A percentile compares a stretch with the other conserved stretches of the same genome.
Conservation (phyloP, 2,888 invertebrate genomes). For the Caenorhabditis panamensis region DNA sequence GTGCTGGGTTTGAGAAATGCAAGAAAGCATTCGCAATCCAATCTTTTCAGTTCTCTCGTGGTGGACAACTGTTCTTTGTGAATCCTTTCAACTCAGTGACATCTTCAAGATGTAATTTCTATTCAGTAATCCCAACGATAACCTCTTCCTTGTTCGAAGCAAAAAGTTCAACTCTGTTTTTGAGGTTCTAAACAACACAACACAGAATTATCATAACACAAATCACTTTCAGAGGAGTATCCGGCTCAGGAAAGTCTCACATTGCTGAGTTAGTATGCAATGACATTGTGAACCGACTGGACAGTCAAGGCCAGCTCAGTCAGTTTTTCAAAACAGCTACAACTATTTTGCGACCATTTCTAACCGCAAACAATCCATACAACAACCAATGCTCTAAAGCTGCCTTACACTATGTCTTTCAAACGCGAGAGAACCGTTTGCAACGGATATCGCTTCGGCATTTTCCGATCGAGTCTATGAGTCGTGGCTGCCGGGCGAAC, state of each 20-base stretch:
- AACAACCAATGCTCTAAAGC: constrained; percentile 63
- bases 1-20: constrained; percentile 64
- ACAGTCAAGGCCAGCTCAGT: constrained; percentile 54
- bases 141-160: constrained; percentile 56
- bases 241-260: constrained; percentile 67
- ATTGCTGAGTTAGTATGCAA: constrained; percentile 55
- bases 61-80: constrained; percentile 64
- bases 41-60: constrained; percentile 61
- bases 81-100: constrained; percentile 69
- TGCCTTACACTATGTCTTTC: constrained; percentile 60
- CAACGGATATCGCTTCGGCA: constrained; percentile 49
- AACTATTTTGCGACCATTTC: constrained; percentile 59
- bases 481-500: constrained; percentile 64
- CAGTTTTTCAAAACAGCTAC: constrained; percentile 57
- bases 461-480: constrained; percentile 66
- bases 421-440: constrained; percentile 59
- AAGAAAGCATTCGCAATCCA: not conserved
- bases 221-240: constrained; percentile 57
- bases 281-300: constrained; percentile 58
- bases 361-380: constrained; percentile 60
- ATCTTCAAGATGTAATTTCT: constrained; percentile 47
- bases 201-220: not conserved
- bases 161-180: constrained; percentile 47
- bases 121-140: constrained; percentile 60
- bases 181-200: constrained; percentile 27